These are phyloP conservation scores for Myanophis thanlyinensis DNA, from an alignment of 2,113 vertebrate genomes.

Conservation along the genomic window DNA sequence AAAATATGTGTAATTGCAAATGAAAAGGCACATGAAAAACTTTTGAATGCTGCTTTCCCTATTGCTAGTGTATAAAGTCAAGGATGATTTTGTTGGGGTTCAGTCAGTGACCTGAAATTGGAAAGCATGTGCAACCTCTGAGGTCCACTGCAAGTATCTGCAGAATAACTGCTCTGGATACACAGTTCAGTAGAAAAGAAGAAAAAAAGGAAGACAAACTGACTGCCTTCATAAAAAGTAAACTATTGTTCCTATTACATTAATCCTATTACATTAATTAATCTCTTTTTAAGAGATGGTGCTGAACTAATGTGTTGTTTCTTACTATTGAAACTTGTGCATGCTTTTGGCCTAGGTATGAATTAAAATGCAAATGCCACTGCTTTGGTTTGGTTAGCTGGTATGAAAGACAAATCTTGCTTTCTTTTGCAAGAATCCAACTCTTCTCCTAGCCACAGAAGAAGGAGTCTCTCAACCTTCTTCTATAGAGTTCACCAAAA, in stretches of 20 bases:
- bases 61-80: not conserved
- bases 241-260: not conserved
- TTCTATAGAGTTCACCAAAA: not conserved
- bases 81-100: not conserved
- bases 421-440: not conserved
- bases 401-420: not conserved
- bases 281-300: not conserved
- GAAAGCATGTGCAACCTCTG: not conserved
- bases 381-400: not conserved
- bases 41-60: not conserved
- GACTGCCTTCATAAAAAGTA: not conserved
- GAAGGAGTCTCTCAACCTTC: not conserved
- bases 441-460: not conserved
- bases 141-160: not conserved
- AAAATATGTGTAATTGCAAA: not conserved
- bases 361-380: not conserved
- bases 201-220: not conserved
- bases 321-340: not conserved
- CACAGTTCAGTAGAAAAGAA: not conserved
- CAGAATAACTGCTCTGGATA: not conserved
- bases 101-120: not conserved
- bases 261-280: not conserved
- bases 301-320: not conserved
- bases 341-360: not conserved
- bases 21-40: not conserved